phyloP scores from a whole-genome alignment of 2,797 vertebrate species.

The Enteromius afrohamiltoni region DNA sequence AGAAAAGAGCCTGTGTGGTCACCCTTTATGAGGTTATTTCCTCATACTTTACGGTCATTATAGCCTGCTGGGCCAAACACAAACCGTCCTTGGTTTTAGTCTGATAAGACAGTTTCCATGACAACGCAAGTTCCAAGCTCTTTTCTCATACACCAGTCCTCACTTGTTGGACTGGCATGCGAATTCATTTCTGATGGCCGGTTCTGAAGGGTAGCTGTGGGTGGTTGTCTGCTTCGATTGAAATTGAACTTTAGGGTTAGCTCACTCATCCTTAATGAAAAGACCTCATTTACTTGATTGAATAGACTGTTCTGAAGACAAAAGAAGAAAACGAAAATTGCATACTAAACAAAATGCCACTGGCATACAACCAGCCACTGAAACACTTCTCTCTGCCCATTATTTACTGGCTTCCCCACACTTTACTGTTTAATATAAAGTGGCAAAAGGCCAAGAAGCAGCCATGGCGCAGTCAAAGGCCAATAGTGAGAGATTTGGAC shows the following conservation, averaged over 20 bases:
- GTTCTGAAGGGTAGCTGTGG: constrained; percentile 19
- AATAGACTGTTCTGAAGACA: neutral
- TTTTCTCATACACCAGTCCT: constrained; percentile 37
- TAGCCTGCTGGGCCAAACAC: constrained; percentile 27
- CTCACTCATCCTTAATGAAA: constrained; percentile 12
- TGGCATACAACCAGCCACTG: neutral
- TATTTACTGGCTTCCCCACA: neutral
- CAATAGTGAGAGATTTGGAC: neutral
- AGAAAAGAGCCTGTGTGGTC: constrained; percentile 20
- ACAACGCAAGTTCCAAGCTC: constrained; percentile 38
- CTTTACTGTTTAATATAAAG: neutral
- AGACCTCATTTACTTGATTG: neutral
- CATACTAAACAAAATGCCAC: neutral
- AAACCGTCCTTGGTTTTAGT: constrained; percentile 27
- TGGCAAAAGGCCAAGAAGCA: neutral
- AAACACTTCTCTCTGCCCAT: neutral
- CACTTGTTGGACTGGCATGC: constrained; percentile 2
- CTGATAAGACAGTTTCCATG: constrained; percentile 30
- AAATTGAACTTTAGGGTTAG: neutral
- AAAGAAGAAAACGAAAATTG: neutral
- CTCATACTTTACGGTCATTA: constrained; percentile 12
- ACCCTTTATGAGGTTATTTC: constrained; percentile 31
- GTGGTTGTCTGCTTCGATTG: constrained; percentile 3
- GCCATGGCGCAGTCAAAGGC: neutral
- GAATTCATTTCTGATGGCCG: constrained; percentile 2